phyloP scores from a whole-genome alignment of 2,888 invertebrate species.

The Urechis unicinctus region DNA sequence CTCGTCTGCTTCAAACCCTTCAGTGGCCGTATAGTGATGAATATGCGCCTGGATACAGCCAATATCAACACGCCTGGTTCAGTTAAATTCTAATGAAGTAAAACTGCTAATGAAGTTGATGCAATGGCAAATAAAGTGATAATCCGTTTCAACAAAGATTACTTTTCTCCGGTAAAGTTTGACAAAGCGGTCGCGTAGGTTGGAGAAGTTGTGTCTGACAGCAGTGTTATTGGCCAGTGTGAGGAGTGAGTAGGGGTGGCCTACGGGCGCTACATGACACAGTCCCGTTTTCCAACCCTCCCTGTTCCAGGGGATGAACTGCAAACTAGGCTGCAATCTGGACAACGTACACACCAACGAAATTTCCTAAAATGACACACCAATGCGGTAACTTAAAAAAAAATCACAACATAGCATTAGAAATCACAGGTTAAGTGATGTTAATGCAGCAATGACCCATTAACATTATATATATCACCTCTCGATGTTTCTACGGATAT shows the following conservation, averaged over 20 bases:
- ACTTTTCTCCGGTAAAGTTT: constrained; percentile 50
- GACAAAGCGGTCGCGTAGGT: constrained; percentile 44
- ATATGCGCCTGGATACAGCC: constrained; percentile 45
- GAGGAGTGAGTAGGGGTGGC: constrained; percentile 48
- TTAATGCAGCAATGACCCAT: background rate
- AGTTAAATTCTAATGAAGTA: too few relatives aligned
- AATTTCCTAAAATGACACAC: too few relatives aligned
- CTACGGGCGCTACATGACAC: constrained; percentile 49
- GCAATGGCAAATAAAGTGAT: too few relatives aligned
- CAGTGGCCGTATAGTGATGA: constrained; percentile 50
- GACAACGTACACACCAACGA: background rate
- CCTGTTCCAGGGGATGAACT: constrained; percentile 51
- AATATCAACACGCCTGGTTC: too few relatives aligned
- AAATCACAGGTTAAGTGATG: background rate
- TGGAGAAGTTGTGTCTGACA: constrained; percentile 43
- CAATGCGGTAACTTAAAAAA: too few relatives aligned
- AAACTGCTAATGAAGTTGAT: too few relatives aligned
- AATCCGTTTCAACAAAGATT: too few relatives aligned
- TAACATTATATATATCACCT: constrained; percentile 29
- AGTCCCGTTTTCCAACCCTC: constrained; percentile 53
- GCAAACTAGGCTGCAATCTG: constrained; percentile 42
- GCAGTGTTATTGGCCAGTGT: constrained; percentile 52
- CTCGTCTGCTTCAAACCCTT: constrained; percentile 45
- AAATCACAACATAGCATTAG: too few relatives aligned
- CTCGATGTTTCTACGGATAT: constrained; percentile 51